phyloP scores from a whole-genome alignment of 2,888 invertebrate species.

The Drosophila longiperda region DNA sequence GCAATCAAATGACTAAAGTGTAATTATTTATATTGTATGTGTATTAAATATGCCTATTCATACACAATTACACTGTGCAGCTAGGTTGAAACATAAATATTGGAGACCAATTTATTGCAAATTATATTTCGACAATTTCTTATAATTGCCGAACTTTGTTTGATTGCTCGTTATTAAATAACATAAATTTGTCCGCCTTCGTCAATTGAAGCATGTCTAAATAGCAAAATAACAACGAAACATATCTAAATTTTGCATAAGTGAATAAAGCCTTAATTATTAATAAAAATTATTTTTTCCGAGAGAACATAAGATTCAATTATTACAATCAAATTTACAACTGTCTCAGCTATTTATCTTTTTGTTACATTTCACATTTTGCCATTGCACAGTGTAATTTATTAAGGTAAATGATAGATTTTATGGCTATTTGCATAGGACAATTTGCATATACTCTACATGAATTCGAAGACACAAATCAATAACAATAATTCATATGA shows the following conservation, averaged over 20 bases:
- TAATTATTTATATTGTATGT: neutral
- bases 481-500: slow-evolving; percentile 1
- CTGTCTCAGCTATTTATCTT: neutral
- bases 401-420: neutral
- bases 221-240: neutral
- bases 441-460: neutral
- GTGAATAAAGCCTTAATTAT: neutral
- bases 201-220: neutral
- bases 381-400: neutral
- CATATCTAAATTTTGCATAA: neutral
- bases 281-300: neutral
- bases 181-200: neutral
- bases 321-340: neutral
- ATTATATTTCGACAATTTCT: neutral
- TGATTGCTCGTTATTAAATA: neutral
- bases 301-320: neutral
- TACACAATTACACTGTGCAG: slow-evolving; percentile 1
- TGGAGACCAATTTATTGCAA: neutral
- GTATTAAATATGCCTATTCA: neutral
- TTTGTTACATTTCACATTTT: neutral
- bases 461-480: neutral
- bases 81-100: neutral
- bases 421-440: neutral
- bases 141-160: neutral
- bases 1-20: neutral